These are phyloP conservation scores for Charina bottae DNA, from an alignment of 2,113 vertebrate genomes.

Conservation along the genomic window DNA sequence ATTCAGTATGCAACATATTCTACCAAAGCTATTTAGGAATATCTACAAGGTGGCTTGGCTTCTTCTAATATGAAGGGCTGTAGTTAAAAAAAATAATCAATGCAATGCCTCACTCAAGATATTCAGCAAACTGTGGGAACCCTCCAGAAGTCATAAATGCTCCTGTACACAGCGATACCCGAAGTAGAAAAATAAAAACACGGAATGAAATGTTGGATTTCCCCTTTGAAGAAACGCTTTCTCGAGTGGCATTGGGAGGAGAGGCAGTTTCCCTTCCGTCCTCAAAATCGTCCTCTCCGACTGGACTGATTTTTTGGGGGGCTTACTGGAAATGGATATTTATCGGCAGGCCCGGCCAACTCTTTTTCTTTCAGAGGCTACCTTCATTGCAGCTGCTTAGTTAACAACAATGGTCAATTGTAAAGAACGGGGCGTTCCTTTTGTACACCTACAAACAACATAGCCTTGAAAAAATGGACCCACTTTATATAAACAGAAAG, in stretches of 20 bases:
- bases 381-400: neutral
- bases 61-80: neutral
- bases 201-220: neutral
- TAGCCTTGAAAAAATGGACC: neutral
- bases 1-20: neutral
- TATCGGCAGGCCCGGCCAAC: neutral
- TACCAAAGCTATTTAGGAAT: neutral
- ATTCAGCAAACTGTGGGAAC: neutral
- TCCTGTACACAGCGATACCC: neutral
- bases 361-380: neutral
- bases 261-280: neutral
- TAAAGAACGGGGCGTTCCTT: neutral
- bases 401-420: neutral
- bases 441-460: neutral
- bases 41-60: neutral
- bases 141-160: neutral
- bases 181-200: neutral
- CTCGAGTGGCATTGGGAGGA: neutral
- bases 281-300: neutral
- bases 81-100: neutral
- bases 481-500: no score
- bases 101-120: neutral
- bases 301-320: neutral
- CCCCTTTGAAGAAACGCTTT: neutral
- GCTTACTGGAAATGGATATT: neutral